These are phyloP conservation scores for Eupelmus urozonus DNA, from an alignment of 2,888 invertebrate species.

Conservation along the genomic window DNA sequence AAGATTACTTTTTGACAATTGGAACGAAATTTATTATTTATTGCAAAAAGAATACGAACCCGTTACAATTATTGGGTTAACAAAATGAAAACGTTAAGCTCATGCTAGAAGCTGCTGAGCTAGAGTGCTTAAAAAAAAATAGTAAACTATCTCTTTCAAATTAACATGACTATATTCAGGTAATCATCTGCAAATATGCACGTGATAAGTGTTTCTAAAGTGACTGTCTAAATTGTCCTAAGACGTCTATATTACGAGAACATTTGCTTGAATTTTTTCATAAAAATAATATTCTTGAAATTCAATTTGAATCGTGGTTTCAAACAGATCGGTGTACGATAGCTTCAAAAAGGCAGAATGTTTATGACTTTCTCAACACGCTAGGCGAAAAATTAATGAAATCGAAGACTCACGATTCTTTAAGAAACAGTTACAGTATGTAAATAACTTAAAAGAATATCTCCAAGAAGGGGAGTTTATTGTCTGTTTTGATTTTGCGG, in stretches of 20 bases:
- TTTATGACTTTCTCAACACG: not conserved
- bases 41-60: no score
- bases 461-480: constrained; percentile 49
- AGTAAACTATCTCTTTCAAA: not conserved
- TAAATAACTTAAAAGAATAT: constrained; percentile 48
- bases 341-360: not conserved
- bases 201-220: not conserved
- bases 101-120: no score
- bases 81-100: no score
- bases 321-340: not conserved
- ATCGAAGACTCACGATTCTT: not conserved
- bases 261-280: not conserved
- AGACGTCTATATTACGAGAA: not conserved
- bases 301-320: not conserved
- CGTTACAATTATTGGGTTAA: no score
- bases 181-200: not conserved
- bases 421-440: constrained; percentile 47
- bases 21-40: no score
- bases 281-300: not conserved
- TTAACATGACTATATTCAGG: not conserved
- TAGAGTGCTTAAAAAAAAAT: no score
- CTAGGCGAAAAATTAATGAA: not conserved
- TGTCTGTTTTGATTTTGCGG: constrained; percentile 45
- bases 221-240: not conserved
- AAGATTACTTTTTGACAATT: no score